Percentiles rank a stretch among this genome's conserved stretches.
Conservation (phyloP, 2,888 invertebrate species). For the Strigamia crassipes region DNA sequence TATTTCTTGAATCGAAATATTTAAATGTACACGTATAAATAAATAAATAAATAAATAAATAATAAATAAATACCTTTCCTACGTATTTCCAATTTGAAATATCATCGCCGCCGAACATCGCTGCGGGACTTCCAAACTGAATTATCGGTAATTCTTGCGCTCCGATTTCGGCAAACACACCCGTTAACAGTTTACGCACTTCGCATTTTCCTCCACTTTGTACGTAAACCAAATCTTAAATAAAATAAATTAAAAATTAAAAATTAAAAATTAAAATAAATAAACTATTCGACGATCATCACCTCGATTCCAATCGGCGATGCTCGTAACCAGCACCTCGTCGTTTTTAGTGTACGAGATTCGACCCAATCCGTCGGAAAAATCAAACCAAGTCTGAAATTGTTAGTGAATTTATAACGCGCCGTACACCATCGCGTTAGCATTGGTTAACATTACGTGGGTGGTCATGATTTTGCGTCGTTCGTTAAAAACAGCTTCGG, state of each 20-base stretch:
- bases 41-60: too few relatives aligned
- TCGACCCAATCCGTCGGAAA: background rate
- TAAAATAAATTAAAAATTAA: background rate
- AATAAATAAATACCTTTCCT: too few relatives aligned
- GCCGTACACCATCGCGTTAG: too few relatives aligned
- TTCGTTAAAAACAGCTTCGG: background rate
- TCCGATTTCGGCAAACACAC: background rate
- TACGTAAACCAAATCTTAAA: background rate
- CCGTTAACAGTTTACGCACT: background rate
- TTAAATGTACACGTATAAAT: too few relatives aligned
- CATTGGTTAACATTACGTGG: background rate
- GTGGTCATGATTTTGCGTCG: background rate
- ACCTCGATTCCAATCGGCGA: background rate
- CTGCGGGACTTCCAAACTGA: background rate
- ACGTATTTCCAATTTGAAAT: background rate
- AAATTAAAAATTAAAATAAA: too few relatives aligned
- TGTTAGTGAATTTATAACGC: background rate
- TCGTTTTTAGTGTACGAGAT: background rate
- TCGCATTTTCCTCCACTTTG: background rate
- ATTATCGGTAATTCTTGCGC: background rate
- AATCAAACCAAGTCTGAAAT: background rate
- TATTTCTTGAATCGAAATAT: background rate
- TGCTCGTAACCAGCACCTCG: background rate
- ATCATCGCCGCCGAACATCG: background rate
- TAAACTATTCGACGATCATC: background rate